phyloP scores from a whole-genome alignment of 2,113 vertebrate species.

The Cygnus buccinator region DNA sequence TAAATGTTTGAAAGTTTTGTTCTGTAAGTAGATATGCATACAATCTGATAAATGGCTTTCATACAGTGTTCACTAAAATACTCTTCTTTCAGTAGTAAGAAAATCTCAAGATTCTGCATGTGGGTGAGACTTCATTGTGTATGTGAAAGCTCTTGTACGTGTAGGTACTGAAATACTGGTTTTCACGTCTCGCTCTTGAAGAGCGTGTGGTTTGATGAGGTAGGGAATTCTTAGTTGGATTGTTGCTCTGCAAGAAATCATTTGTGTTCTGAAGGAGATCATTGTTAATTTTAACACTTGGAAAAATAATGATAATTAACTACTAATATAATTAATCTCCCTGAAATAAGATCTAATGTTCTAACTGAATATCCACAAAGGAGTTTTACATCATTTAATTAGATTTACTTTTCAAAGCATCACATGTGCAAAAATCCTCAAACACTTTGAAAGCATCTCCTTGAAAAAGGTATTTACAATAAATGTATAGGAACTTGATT shows the following conservation, averaged over 20 bases:
- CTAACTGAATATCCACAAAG: slow-evolving; percentile 12
- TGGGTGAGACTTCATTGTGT: not conserved
- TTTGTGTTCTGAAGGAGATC: not conserved
- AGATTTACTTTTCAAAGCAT: not conserved
- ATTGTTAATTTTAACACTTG: slow-evolving; percentile 11
- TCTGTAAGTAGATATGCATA: not conserved
- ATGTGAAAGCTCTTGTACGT: not conserved
- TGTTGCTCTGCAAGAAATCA: not conserved
- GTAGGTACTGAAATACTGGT: not conserved
- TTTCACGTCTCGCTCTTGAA: not conserved
- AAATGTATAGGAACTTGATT: not conserved
- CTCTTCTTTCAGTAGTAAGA: not conserved
- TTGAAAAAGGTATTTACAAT: not conserved
- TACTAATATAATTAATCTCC: slow-evolving; percentile 6
- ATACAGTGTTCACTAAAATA: not conserved
- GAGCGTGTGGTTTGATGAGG: not conserved
- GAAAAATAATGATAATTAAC: not conserved
- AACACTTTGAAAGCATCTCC: not conserved
- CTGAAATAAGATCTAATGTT: not conserved
- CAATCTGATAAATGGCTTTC: not conserved
- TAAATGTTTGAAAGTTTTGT: not conserved
- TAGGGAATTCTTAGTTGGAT: not conserved
- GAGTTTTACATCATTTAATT: slow-evolving; percentile 18
- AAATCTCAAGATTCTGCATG: not conserved
- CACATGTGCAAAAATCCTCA: not conserved